Conservation (phyloP, 2,888 invertebrate genomes). For the Pristionchus arcanus region DNA sequence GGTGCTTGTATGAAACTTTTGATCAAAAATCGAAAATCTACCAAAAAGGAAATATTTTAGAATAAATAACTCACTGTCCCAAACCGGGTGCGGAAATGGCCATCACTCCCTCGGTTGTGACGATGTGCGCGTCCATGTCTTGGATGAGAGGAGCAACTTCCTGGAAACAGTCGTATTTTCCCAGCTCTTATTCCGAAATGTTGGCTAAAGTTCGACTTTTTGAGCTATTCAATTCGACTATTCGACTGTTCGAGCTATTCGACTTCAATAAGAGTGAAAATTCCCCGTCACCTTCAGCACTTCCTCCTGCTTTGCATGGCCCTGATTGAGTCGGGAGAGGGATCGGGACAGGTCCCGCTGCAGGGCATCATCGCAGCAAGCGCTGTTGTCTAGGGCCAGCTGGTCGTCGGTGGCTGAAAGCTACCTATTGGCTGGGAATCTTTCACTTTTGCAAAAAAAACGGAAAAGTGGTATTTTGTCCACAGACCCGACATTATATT, state of each 20-base stretch:
- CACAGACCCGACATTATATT: too few species aligned
- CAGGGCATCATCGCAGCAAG: conserved; percentile 42
- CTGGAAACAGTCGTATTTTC: neutral
- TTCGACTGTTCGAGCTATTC: too few species aligned
- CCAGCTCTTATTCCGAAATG: neutral
- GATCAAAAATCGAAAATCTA: neutral
- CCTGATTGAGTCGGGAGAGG: neutral
- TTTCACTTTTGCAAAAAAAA: too few species aligned
- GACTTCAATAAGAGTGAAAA: neutral
- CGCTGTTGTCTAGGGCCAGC: conserved; percentile 35
- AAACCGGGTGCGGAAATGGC: conserved; percentile 44
- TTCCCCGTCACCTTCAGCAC: neutral
- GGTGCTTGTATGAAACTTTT: neutral
- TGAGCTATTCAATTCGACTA: too few species aligned
- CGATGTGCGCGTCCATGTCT: neutral
- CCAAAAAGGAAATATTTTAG: neutral
- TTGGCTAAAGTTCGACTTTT: too few species aligned
- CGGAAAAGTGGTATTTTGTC: too few species aligned
- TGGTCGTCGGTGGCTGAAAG: conserved; percentile 50
- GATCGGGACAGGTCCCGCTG: neutral
- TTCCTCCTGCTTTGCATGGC: neutral
- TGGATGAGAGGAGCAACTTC: neutral
- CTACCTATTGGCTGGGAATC: too few species aligned
- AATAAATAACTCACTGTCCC: conserved; percentile 11
- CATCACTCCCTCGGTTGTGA: conserved; percentile 44